Evolutionary conservation across 2,797 vertebrate species (phyloP), one percentile per base, ranked within the genome.

Genomic region (Paguma larvata): DNA sequence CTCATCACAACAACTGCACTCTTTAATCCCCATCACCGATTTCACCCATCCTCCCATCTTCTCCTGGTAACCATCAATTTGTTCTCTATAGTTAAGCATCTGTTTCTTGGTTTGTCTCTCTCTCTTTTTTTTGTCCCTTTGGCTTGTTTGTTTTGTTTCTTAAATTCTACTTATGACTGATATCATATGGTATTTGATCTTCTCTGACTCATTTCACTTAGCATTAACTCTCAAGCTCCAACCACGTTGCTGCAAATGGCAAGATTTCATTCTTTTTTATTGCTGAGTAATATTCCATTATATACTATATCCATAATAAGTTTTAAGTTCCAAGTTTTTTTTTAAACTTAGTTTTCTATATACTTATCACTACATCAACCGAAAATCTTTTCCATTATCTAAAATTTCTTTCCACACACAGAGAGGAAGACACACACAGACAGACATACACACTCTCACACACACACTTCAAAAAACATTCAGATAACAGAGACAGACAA

Each of bases 381-480:
- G 2, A 1, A 87, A 93, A 67, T 73, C 3, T 87, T 93, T 84
- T 72, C 25, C 38, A 63, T 62, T 93, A 94, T 44, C 23, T 83
- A 72, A 84, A 51, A 90, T 94, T 90, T 62, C 38, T 89, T 65
- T 25, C 11, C n/a, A 67, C 23, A 83, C 13, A 67, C 32, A 93
- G 2, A 82, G 32, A 82, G 38, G 34, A 38, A 19, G 21, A 46
- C 72, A 46, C 2, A 77, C 10, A 80, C 10, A 85, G 4, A 67
- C 10, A 86, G 2, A 48, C 5, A 85, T 1, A 67, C 1, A 91
- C 10, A 96, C 18, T 56, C 1, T 78, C 14, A 77, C 8, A 82
- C 23, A 27, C 8, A 53, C 19, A 73, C 23, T 75, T 91, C 79
- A 83, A 96, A 96, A 65, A 70, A 77, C 23, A 87, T 77, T 86